Evolutionary conservation across 2,888 invertebrate genomes (phyloP).

Genomic region (Chydorus sphaericus): DNA sequence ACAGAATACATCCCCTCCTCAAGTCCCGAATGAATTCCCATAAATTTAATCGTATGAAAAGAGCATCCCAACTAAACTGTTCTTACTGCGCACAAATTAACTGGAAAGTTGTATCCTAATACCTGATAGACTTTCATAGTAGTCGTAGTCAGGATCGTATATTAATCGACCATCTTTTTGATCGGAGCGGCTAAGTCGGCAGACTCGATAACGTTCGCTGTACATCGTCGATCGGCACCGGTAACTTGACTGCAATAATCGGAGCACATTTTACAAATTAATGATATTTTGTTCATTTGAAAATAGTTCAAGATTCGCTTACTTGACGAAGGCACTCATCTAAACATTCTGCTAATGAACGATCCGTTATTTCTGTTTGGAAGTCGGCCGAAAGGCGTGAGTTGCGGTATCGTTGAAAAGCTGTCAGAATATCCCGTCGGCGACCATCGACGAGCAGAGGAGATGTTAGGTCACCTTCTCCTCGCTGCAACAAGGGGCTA

Average conservation of each 20-base stretch:
- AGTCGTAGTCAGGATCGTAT: slow-evolving; percentile 82
- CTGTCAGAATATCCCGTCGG: slow-evolving; percentile 52
- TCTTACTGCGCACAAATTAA: too few relatives aligned
- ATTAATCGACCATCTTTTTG: slow-evolving; percentile 72
- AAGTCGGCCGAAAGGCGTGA: slow-evolving; percentile 74
- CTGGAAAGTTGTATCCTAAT: too few relatives aligned
- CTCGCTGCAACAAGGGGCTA: neutral
- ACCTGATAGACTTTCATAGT: slow-evolving; percentile 87
- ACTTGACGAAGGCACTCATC: slow-evolving; percentile 71
- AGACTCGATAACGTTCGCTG: slow-evolving; percentile 69
- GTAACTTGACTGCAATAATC: slow-evolving; percentile 46
- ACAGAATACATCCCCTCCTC: too few relatives aligned
- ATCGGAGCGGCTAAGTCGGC: slow-evolving; percentile 69
- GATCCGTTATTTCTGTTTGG: slow-evolving; percentile 75
- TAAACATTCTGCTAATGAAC: slow-evolving; percentile 74
- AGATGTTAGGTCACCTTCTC: slow-evolving; percentile 39
- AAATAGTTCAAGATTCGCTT: neutral
- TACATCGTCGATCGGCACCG: slow-evolving; percentile 80
- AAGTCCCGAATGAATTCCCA: too few relatives aligned
- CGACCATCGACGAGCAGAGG: slow-evolving; percentile 68
- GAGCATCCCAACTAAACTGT: too few relatives aligned
- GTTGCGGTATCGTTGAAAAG: slow-evolving; percentile 73
- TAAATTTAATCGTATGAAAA: too few relatives aligned
- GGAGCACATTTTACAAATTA: neutral
- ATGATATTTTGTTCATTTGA: neutral